These are phyloP conservation scores for Pseudomyrmex pallidus DNA, from an alignment of 1,140 invertebrate genomes.

Conservation along the genomic window DNA sequence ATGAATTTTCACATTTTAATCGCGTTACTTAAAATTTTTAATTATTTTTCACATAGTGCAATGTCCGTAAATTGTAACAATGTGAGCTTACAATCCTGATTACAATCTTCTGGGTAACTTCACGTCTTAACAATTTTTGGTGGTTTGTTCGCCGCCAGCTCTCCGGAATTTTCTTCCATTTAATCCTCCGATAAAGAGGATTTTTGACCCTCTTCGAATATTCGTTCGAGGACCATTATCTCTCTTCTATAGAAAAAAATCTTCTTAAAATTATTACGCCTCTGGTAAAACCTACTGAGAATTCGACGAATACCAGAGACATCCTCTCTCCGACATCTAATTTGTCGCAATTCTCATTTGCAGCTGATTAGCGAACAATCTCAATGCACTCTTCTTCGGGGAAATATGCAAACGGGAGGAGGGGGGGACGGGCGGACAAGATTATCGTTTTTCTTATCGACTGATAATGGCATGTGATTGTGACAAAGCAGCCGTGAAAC, in stretches of 20 bases:
- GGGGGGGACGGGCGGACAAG: background rate
- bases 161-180: constrained; percentile 1
- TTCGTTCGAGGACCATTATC: constrained; percentile 14
- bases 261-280: constrained; percentile 21
- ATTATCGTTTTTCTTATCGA: constrained; percentile 25
- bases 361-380: constrained; percentile 17
- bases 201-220: constrained; percentile 10
- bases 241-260: background rate
- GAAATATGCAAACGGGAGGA: constrained; percentile 21
- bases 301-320: background rate
- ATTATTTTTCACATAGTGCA: background rate
- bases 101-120: background rate
- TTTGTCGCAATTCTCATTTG: constrained; percentile 16
- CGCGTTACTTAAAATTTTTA: background rate
- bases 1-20: background rate
- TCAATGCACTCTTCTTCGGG: constrained; percentile 8
- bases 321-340: constrained; percentile 15
- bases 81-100: background rate
- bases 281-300: constrained; percentile 17
- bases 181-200: background rate
- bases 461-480: constrained; percentile 10
- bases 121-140: constrained; percentile 4
- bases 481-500: constrained; percentile 16
- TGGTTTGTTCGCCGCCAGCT: background rate
- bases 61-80: background rate